These are phyloP conservation scores for Oligia latruncula DNA, from an alignment of 2,888 invertebrate species.

Conservation along the genomic window DNA sequence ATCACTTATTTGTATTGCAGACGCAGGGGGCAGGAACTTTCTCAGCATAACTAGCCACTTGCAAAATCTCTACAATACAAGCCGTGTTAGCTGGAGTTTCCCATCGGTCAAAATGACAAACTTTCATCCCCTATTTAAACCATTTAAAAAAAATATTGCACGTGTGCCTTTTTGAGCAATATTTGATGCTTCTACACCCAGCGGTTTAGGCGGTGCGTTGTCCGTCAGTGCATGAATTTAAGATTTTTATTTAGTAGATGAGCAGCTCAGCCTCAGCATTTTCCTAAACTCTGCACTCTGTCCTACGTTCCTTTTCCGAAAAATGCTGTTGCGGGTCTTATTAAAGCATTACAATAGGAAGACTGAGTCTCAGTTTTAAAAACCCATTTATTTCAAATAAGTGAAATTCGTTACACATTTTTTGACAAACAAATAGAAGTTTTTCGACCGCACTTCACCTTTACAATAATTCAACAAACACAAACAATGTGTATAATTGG, in stretches of 20 bases:
- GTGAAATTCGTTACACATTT: slow-evolving; percentile 28
- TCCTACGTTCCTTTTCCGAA: background rate
- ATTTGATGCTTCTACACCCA: too few relatives aligned
- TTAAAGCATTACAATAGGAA: background rate
- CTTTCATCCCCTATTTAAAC: background rate
- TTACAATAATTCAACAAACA: slow-evolving; percentile 26
- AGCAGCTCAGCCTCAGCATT: background rate
- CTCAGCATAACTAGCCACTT: background rate
- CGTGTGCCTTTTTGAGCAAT: too few relatives aligned
- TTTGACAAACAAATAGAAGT: slow-evolving; percentile 28
- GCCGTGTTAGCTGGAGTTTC: background rate
- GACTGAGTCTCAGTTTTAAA: background rate
- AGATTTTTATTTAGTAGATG: too few relatives aligned
- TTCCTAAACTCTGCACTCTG: background rate
- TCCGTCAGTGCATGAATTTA: too few relatives aligned
- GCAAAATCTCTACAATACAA: background rate
- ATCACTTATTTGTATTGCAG: slow-evolving; percentile 28
- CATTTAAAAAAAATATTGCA: too few relatives aligned
- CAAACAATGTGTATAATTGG: slow-evolving; percentile 22
- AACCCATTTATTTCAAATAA: slow-evolving; percentile 51
- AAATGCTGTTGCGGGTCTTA: background rate
- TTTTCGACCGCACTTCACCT: slow-evolving; percentile 2
- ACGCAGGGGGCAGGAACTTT: background rate
- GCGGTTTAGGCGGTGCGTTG: too few relatives aligned
- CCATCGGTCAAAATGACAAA: background rate